Evolutionary conservation across 2,888 invertebrate genomes (phyloP).

Genomic region (Parnassius smintheus): DNA sequence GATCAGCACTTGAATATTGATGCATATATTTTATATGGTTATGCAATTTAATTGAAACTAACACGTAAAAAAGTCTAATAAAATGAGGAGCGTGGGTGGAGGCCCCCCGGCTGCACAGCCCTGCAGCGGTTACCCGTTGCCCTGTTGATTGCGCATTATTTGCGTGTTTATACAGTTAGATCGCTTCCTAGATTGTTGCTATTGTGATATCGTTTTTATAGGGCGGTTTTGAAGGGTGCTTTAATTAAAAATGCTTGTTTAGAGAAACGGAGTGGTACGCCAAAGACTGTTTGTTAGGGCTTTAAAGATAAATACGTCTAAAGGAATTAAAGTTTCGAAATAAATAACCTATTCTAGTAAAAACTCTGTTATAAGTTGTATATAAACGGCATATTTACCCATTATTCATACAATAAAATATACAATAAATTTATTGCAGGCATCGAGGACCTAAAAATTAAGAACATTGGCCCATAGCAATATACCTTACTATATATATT

Average conservation of each 20-base stretch:
- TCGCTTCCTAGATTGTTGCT: slow-evolving; percentile 79
- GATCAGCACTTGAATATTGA: too few species aligned
- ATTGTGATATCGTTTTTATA: slow-evolving; percentile 74
- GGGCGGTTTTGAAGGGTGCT: slow-evolving; percentile 66
- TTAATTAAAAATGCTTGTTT: slow-evolving; percentile 77
- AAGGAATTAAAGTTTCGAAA: too few species aligned
- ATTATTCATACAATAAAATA: too few species aligned
- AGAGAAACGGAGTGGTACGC: slow-evolving; percentile 45
- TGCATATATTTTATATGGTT: too few species aligned
- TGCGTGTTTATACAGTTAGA: slow-evolving; percentile 79
- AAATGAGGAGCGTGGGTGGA: slow-evolving; percentile 28
- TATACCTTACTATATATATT: too few species aligned
- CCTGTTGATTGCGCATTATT: slow-evolving; percentile 80
- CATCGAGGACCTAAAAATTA: too few species aligned
- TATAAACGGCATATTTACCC: too few species aligned
- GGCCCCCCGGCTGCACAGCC: slow-evolving; percentile 46
- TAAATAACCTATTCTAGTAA: too few species aligned
- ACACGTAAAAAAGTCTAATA: slow-evolving; percentile 44
- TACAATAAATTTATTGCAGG: too few species aligned
- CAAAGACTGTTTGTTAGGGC: slow-evolving; percentile 44
- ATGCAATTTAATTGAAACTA: slow-evolving; percentile 59
- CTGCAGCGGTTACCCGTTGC: slow-evolving; percentile 65
- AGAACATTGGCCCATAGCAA: too few species aligned
- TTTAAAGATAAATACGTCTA: slow-evolving; percentile 6
- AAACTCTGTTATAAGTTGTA: too few species aligned